Evolutionary conservation across 1,140 invertebrate genomes (phyloP).

Genomic region (Nephotettix cincticeps): DNA sequence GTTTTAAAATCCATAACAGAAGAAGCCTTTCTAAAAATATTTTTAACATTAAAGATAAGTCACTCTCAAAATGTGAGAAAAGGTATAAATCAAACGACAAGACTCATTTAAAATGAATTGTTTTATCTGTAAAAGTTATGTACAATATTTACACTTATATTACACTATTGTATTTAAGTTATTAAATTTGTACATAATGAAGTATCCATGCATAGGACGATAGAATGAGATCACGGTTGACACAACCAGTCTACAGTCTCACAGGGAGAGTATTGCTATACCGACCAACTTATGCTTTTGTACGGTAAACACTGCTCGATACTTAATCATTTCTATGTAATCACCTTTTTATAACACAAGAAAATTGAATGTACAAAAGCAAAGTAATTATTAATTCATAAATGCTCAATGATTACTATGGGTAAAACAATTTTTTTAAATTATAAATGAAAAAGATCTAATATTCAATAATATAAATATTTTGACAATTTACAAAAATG

Average conservation of each 20-base stretch:
- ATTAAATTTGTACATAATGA: conserved; percentile 16
- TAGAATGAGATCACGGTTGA: conserved; percentile 22
- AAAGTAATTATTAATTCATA: too few species aligned
- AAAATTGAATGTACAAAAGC: too few species aligned
- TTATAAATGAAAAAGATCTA: too few species aligned
- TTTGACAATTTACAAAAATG: too few species aligned
- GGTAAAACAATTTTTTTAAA: too few species aligned
- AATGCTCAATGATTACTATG: too few species aligned
- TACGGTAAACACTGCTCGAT: too few species aligned
- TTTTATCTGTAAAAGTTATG: conserved; percentile 27
- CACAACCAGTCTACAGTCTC: conserved; percentile 18
- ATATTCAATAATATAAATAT: too few species aligned
- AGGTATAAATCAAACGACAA: neutral
- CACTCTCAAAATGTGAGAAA: neutral
- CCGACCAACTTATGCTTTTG: too few species aligned
- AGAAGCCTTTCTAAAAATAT: neutral
- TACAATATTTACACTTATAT: conserved; percentile 25
- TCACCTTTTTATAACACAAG: too few species aligned
- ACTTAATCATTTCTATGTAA: too few species aligned
- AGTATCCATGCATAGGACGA: conserved; percentile 15
- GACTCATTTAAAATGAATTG: conserved; percentile 24
- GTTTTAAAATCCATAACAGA: too few species aligned
- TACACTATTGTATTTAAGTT: conserved; percentile 14
- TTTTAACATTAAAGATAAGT: neutral
- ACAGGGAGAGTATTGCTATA: conserved; percentile 1